These are phyloP conservation scores for Sepiola atlantica DNA, from an alignment of 2,888 invertebrate species.

Conservation along the genomic window DNA sequence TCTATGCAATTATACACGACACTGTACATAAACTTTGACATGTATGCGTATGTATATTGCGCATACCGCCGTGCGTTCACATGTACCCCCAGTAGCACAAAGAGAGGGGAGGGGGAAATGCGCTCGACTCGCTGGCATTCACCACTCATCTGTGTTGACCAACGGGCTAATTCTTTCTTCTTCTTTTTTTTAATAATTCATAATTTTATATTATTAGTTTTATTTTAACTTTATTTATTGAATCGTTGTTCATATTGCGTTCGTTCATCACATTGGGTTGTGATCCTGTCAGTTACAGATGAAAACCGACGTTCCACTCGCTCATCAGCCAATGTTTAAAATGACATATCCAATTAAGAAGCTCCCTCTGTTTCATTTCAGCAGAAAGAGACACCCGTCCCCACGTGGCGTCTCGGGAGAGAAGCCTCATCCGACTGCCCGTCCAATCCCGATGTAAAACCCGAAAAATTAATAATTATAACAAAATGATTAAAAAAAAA, in stretches of 20 bases:
- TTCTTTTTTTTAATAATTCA: too few species aligned
- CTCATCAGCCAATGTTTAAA: conserved; percentile 21
- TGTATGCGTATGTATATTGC: background rate
- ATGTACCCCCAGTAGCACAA: background rate
- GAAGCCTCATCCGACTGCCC: background rate
- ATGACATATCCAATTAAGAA: conserved; percentile 32
- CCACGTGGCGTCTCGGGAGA: background rate
- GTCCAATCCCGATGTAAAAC: background rate
- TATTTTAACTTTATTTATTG: background rate
- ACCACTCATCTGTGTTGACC: background rate
- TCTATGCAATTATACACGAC: background rate
- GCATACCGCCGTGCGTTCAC: background rate
- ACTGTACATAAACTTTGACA: background rate
- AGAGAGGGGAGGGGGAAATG: background rate
- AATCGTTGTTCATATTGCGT: conserved; percentile 6
- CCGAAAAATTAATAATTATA: background rate
- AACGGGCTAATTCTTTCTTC: conserved; percentile 6
- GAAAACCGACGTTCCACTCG: conserved; percentile 6
- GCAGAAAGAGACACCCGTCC: background rate
- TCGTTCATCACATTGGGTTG: conserved; percentile 32
- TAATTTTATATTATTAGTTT: background rate
- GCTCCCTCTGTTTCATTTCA: conserved; percentile 8
- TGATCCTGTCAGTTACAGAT: conserved; percentile 21
- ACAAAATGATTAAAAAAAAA: too few species aligned
- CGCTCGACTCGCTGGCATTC: background rate